Evolutionary conservation across 1,140 invertebrate genomes (phyloP).

Genomic region (Prorops nasuta): DNA sequence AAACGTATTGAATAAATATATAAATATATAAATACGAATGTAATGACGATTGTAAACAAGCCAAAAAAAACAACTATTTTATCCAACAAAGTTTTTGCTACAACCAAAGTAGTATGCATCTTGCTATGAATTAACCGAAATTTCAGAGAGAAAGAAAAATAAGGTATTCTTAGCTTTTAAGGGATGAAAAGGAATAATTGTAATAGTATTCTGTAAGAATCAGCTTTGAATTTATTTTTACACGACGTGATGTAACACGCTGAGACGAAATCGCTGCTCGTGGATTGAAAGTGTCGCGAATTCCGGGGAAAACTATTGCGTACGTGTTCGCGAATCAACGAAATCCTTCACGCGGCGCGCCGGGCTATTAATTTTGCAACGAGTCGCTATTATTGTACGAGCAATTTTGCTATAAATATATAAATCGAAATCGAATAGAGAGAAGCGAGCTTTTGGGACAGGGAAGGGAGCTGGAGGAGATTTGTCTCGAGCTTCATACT

Average conservation of each 20-base stretch:
- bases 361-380: constrained; percentile 16
- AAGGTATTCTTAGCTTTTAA: constrained; percentile 41
- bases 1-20: constrained; percentile 2
- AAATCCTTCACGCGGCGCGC: constrained; percentile 11
- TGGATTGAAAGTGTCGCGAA: constrained; percentile 33
- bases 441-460: too few species aligned
- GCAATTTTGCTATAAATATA: too few species aligned
- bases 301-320: constrained; percentile 27
- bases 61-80: constrained; percentile 48
- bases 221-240: constrained; percentile 57
- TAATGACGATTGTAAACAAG: constrained; percentile 38
- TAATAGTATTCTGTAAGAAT: constrained; percentile 33
- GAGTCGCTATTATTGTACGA: too few species aligned
- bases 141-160: constrained; percentile 15
- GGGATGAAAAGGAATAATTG: constrained; percentile 29
- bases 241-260: constrained; percentile 43
- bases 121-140: constrained; percentile 42
- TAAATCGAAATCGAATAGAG: too few species aligned
- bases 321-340: constrained; percentile 17
- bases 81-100: constrained; percentile 55
- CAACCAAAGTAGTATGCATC: constrained; percentile 48
- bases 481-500: too few species aligned
- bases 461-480: too few species aligned
- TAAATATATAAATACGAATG: constrained; percentile 34
- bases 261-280: constrained; percentile 30